Base-by-base conservation (phyloP, 2,113 vertebrate species). In the Sphyrna mokarran region DNA sequence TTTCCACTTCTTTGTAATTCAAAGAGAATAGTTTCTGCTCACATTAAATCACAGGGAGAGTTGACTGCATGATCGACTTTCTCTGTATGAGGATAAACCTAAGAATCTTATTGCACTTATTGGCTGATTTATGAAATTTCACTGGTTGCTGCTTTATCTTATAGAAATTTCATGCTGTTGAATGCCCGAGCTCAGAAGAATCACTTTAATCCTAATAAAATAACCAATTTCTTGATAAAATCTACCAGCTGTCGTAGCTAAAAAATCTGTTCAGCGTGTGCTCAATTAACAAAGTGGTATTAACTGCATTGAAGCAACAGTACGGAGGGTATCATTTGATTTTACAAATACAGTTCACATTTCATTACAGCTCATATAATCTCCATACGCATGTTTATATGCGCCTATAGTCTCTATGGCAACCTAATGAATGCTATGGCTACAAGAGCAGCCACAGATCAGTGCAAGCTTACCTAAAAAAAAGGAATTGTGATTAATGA, bases 361-460 rank as follows among this genome's bases (percentile, higher is more conserved):
- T 98, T 98, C 98, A 98, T 98, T 98, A 98, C 98, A 96, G 98
- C 98, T 98, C 98, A 98, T 98, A 98, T 97, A 97, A 98, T 97
- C 97, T 97, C 98, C 97, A 97, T 97, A 98, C 98, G 98, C 98
- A 96, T 98, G 98, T 98, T 98, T 98, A 98, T 98, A 98, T 97
- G 97, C 97, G 97, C 97, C 97, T 97, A 96, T 97, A 96, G 98
- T 99, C 98, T 97, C 98, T 98, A 98, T 98, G 98, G 98, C 98
- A 99, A 99, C 98, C 97, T 97, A 96, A 97, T 96, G 98, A 97
- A 98, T 97, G 97, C 97, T 97, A 97, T 97, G 96, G 97, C 97
- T 96, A 94, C 96, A 72, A 95, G 97, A 97, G 70, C 96, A 93
- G 89, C 61, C 58, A 37, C 61, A 66, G 33, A 93, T 93, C 61